Percentiles rank a stretch among this genome's conserved stretches.
These are phyloP conservation scores for Cyclina sinensis DNA, from an alignment of 1,140 invertebrate species.

Conservation along the genomic window DNA sequence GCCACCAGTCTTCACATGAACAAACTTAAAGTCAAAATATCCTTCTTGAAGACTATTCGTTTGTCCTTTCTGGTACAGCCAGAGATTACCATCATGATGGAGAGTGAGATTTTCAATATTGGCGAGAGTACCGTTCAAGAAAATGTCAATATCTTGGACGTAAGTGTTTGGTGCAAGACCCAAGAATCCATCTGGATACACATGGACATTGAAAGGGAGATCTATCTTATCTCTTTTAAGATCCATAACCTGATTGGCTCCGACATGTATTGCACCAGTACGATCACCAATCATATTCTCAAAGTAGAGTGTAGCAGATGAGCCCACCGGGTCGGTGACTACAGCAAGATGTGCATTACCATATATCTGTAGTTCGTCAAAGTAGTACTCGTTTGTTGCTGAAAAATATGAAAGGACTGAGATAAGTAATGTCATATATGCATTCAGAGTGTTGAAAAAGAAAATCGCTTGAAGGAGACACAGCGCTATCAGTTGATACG, in stretches of 20 bases:
- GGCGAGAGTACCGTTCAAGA: constrained; percentile 79
- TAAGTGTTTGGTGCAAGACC: constrained; percentile 78
- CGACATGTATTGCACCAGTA: constrained; percentile 79
- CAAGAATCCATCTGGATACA: constrained; percentile 77
- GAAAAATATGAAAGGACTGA: constrained; percentile 23
- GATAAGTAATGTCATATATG: not conserved
- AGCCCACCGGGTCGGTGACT: constrained; percentile 73
- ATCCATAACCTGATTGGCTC: constrained; percentile 77
- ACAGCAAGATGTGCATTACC: constrained; percentile 80
- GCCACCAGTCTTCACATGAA: constrained; percentile 79
- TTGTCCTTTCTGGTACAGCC: constrained; percentile 74
- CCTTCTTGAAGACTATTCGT: constrained; percentile 69
- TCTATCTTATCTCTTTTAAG: constrained; percentile 75
- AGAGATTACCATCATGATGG: constrained; percentile 77
- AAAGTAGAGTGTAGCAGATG: constrained; percentile 71
- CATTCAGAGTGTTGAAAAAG: no score
- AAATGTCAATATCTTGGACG: constrained; percentile 78
- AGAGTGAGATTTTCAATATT: constrained; percentile 79
- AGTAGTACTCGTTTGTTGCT: constrained; percentile 73
- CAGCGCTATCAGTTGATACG: no score
- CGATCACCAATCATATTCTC: constrained; percentile 82
- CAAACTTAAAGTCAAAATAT: constrained; percentile 75
- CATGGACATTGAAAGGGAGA: constrained; percentile 79
- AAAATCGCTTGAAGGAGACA: no score
- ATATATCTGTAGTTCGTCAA: constrained; percentile 81